These are phyloP conservation scores for Leiothrix lutea DNA, from an alignment of 2,113 vertebrate genomes.

Conservation along the genomic window DNA sequence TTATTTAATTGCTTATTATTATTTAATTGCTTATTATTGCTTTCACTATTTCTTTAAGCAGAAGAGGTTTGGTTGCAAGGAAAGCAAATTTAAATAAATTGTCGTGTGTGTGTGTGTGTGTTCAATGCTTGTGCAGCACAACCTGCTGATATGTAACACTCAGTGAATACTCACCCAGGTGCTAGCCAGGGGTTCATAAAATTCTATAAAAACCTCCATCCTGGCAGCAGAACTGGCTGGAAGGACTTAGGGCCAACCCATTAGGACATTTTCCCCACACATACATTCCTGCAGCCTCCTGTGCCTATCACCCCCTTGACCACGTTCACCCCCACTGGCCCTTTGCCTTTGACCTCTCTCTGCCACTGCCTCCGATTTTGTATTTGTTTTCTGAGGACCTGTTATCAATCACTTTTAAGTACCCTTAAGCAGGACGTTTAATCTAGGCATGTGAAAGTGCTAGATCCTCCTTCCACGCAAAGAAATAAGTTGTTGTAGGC, in stretches of 20 bases:
- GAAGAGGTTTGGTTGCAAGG: not conserved
- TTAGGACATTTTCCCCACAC: not conserved
- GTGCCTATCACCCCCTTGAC: not conserved
- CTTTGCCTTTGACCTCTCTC: conserved; percentile 62
- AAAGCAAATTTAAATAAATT: no score
- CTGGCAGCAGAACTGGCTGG: not conserved
- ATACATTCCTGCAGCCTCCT: not conserved
- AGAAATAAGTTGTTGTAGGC: not conserved
- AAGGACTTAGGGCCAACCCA: not conserved
- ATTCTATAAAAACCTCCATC: not conserved
- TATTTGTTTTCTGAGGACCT: conserved; percentile 53
- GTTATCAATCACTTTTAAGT: conserved; percentile 54
- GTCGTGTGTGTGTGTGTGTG: fast-evolving
- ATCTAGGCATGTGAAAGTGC: not conserved
- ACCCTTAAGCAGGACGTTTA: conserved; percentile 8
- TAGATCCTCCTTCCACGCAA: not conserved
- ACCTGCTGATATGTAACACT: no score
- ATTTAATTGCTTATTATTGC: no score
- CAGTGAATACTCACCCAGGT: not conserved
- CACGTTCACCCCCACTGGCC: conserved; percentile 17
- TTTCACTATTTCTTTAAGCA: not conserved
- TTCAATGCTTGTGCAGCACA: not conserved
- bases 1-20: no score
- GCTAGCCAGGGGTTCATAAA: not conserved
- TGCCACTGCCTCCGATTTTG: conserved; percentile 38